A percentile compares a stretch with the other conserved stretches of the same genome.
These are phyloP conservation scores for Sorex fumeus DNA, from an alignment of 2,113 vertebrate genomes.

Conservation along the genomic window DNA sequence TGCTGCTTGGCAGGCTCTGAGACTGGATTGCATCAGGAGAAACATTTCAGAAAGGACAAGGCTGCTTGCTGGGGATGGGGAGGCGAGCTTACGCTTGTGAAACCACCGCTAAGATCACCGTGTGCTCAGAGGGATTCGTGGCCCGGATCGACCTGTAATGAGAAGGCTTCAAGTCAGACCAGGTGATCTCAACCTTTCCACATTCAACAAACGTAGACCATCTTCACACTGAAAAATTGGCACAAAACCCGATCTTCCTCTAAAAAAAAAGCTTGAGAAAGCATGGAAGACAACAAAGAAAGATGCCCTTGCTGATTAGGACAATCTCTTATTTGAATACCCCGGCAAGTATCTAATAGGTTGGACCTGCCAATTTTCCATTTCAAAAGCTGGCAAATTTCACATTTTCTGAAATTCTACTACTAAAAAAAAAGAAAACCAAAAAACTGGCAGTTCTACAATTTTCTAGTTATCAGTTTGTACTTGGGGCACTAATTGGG, in stretches of 20 bases:
- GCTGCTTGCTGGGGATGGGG: neutral
- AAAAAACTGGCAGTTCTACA: neutral
- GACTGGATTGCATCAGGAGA: neutral
- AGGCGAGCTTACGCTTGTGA: conserved; percentile 91
- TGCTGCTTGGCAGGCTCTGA: neutral
- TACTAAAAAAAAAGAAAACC: neutral
- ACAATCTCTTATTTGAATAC: conserved; percentile 52
- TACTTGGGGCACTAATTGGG: neutral
- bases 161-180: conserved; percentile 75
- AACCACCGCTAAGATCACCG: conserved; percentile 94
- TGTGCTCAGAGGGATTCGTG: conserved; percentile 94
- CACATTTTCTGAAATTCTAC: conserved; percentile 71
- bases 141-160: conserved; percentile 93
- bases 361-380: conserved; percentile 73
- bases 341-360: conserved; percentile 64
- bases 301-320: conserved; percentile 42
- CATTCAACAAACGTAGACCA: neutral
- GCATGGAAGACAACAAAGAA: neutral
- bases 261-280: neutral
- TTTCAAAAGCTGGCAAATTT: conserved; percentile 73
- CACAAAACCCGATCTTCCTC: neutral
- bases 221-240: conserved; percentile 5
- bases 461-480: conserved; percentile 58
- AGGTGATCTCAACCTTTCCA: neutral
- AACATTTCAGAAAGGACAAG: neutral